These are phyloP conservation scores for Pristionchus arcanus DNA, from an alignment of 2,888 invertebrate species.

Conservation along the genomic window DNA sequence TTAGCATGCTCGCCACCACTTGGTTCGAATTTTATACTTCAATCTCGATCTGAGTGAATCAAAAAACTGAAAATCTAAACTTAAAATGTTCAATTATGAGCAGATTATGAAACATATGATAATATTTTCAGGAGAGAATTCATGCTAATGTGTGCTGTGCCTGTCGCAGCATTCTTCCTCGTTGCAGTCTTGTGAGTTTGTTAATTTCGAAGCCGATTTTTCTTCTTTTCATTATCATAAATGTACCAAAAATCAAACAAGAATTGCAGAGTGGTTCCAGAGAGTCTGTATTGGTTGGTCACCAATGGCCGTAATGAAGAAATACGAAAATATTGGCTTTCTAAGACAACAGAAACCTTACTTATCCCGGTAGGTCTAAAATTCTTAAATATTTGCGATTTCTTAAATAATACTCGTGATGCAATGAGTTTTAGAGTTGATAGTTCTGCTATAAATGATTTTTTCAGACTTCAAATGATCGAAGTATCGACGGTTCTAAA, in stretches of 20 bases:
- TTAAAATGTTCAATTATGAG: not conserved
- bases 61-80: not conserved
- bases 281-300: constrained; percentile 28
- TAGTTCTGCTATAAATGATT: not conserved
- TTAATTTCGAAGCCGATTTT: too few species aligned
- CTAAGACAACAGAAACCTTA: constrained; percentile 5
- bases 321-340: not conserved
- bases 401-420: too few species aligned
- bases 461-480: not conserved
- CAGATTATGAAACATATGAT: not conserved
- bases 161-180: not conserved
- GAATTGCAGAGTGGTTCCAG: constrained; percentile 48
- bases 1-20: not conserved
- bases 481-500: not conserved
- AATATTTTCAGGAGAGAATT: not conserved
- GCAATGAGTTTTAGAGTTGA: too few species aligned
- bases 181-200: constrained; percentile 14
- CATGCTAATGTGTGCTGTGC: constrained; percentile 20
- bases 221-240: too few species aligned
- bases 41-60: too few species aligned
- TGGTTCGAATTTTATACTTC: not conserved
- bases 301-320: not conserved
- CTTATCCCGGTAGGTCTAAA: not conserved
- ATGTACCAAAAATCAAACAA: too few species aligned
- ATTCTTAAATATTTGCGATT: too few species aligned